Evolutionary conservation across 2,888 invertebrate genomes (phyloP), one percentile per base, ranked within the genome.

Genomic region (Amphipoea lucens): DNA sequence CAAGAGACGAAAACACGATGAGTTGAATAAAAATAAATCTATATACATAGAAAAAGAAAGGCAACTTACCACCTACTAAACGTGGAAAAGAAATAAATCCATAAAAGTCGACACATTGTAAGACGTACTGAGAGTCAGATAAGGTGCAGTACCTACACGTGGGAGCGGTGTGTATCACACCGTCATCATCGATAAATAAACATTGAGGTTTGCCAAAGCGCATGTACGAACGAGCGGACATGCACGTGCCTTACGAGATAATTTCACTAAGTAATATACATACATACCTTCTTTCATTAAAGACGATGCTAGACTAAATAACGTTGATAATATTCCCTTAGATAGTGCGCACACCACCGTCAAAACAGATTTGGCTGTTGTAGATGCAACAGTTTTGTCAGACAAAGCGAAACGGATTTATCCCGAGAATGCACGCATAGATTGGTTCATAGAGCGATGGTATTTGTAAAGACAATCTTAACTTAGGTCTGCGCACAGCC

Each of bases 161-260:
- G 91, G 70, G 80, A 57, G 65, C 75, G 77, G 71, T 85, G 88
- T 92, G 91, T 76, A 83, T 62, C 60, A 91, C 85, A 88, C 81
- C 71, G 62, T 83, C 80, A 83, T 81, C 73, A 73, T 81, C 89
- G 90, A 92, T 90, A 92, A 92, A 93, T 92, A 94, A 93, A 94
- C 92, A 92, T 89, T 86, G 70, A 81, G 74, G 76, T 82, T 83
- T 94, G 94, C 94, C 94, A 94, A 94, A 92, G 90, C 90, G 86
- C 92, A 90, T 87, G 69, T 73, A 54, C 74, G 17, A 12, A 62
- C 63, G 51, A 82, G 74, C 42, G 78, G 36, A 73, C 74, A 23
- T 65, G 78, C 91, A 90, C 90, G 91, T 91, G 90, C 78, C 75
- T 71, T 70, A 66, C 40, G 23, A 79, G 68, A 81, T 67, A 75